A percentile compares a stretch with the other conserved stretches of the same genome.
Evolutionary conservation across 2,797 vertebrate genomes (phyloP).

Genomic region (Sebastiscus tertius): DNA sequence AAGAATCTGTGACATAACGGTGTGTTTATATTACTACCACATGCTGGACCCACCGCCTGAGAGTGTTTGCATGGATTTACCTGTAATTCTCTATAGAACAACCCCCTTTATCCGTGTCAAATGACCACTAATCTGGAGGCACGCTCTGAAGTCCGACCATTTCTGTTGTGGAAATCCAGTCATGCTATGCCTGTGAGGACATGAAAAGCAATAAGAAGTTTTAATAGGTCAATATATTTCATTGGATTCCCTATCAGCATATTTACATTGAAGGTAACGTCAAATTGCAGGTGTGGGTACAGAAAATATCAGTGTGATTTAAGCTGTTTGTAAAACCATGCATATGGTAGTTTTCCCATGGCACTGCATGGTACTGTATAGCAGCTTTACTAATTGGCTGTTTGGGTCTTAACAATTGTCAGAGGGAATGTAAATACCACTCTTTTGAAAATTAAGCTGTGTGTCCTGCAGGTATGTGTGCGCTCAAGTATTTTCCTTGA

Average conservation of each 20-base stretch:
- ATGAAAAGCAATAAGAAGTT: neutral
- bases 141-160: slow-evolving; percentile 13
- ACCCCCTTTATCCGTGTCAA: slow-evolving; percentile 59
- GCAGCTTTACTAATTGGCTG: slow-evolving; percentile 58
- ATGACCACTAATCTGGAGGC: slow-evolving; percentile 63
- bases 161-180: neutral
- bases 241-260: neutral
- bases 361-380: slow-evolving; percentile 32
- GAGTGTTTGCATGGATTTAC: slow-evolving; percentile 54
- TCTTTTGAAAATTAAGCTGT: slow-evolving; percentile 24
- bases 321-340: neutral
- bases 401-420: slow-evolving; percentile 48
- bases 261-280: neutral
- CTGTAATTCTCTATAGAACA: slow-evolving; percentile 63
- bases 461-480: slow-evolving; percentile 4
- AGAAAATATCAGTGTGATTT: neutral
- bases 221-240: neutral
- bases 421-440: slow-evolving; percentile 55
- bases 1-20: slow-evolving; percentile 23
- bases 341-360: slow-evolving; percentile 1
- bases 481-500: neutral
- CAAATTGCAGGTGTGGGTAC: neutral
- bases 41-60: neutral
- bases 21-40: slow-evolving; percentile 9
- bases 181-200: neutral